Conservation (phyloP, 1,140 invertebrate species). For the Drosophila teissieri region DNA sequence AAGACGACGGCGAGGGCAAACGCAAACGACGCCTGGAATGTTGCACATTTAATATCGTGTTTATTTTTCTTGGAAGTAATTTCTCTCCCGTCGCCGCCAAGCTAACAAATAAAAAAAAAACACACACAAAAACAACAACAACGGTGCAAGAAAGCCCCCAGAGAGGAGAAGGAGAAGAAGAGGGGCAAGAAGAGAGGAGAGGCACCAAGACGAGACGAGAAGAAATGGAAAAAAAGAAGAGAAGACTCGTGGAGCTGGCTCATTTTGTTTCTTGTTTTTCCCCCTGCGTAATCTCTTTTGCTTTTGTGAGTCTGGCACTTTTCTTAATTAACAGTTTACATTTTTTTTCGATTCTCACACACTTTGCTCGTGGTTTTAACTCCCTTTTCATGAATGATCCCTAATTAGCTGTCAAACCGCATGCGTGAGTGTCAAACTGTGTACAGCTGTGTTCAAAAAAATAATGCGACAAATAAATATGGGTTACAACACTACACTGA, state of each 20-base stretch:
- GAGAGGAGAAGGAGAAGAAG: constrained; percentile 12
- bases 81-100: constrained; percentile 60
- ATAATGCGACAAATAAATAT: background rate
- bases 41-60: constrained; percentile 82
- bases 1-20: constrained; percentile 10
- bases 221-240: constrained; percentile 4
- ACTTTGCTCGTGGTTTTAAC: background rate
- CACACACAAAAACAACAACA: constrained; percentile 1
- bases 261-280: constrained; percentile 15
- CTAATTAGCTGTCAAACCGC: constrained; percentile 15
- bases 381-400: constrained; percentile 23
- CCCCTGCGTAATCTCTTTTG: background rate
- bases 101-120: constrained; percentile 31
- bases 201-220: constrained; percentile 3
- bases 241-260: constrained; percentile 15
- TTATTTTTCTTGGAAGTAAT: constrained; percentile 82
- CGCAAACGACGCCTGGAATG: constrained; percentile 65
- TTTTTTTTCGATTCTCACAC: constrained; percentile 12
- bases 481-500: too few relatives aligned
- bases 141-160: background rate
- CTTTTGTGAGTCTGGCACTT: constrained; percentile 19
- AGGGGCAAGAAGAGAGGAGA: background rate
- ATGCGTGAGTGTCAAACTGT: constrained; percentile 12
- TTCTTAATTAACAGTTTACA: constrained; percentile 29
- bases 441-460: constrained; percentile 5